A percentile compares a stretch with the other conserved stretches of the same genome.
Conservation (phyloP, 2,113 vertebrate genomes). For the Hyperopisus bebe region DNA sequence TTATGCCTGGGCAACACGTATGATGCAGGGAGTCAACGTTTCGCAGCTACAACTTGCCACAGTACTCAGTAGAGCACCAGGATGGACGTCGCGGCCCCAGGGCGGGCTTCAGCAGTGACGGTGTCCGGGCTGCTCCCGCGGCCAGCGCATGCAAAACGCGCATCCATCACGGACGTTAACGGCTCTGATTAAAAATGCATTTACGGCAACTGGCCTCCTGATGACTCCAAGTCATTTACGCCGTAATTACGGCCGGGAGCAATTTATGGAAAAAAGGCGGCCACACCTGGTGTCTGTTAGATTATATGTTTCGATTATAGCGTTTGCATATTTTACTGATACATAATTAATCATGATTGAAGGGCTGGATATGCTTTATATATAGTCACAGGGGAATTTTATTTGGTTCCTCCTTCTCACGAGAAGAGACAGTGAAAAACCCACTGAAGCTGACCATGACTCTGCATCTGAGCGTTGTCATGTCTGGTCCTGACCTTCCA, state of each 20-base stretch:
- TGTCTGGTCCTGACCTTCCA: slow-evolving; percentile 28
- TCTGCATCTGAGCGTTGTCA: slow-evolving; percentile 55
- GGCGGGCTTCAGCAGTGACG: slow-evolving; percentile 30
- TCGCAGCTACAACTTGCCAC: neutral
- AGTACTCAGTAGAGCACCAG: neutral
- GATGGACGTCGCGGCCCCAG: slow-evolving; percentile 2
- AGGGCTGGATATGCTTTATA: slow-evolving; percentile 49
- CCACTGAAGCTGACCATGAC: slow-evolving; percentile 19
- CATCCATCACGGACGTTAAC: slow-evolving; percentile 68
- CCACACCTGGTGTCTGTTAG: slow-evolving; percentile 66
- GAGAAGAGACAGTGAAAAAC: slow-evolving; percentile 43
- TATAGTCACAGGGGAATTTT: slow-evolving; percentile 30
- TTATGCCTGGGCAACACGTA: neutral
- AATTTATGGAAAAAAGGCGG: slow-evolving; percentile 63
- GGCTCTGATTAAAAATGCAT: slow-evolving; percentile 73
- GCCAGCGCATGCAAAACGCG: slow-evolving; percentile 50
- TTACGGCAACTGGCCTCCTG: slow-evolving; percentile 60
- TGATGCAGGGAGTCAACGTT: neutral
- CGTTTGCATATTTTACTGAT: slow-evolving; percentile 67
- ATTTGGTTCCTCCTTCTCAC: slow-evolving; percentile 17
- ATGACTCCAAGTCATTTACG: slow-evolving; percentile 58
- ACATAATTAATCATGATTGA: slow-evolving; percentile 61
- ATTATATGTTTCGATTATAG: slow-evolving; percentile 60
- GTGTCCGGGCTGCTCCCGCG: slow-evolving; percentile 41
- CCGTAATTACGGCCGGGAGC: slow-evolving; percentile 67